A percentile compares a stretch with the other conserved stretches of the same genome.
Conservation (phyloP, 1,140 invertebrate genomes). For the Papilio xuthus region DNA sequence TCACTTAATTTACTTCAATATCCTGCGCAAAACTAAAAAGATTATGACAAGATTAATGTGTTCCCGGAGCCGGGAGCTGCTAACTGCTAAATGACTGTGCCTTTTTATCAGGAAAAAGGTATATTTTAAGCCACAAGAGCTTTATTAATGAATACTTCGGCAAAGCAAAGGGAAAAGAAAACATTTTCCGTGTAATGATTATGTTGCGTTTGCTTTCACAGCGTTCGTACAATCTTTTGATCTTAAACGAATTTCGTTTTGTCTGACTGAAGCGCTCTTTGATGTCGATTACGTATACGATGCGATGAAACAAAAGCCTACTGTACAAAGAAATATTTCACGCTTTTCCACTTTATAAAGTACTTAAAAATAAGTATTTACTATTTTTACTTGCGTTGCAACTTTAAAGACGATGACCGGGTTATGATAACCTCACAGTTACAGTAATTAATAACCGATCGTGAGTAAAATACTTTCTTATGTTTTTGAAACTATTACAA, state of each 20-base stretch:
- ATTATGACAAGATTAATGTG: background rate
- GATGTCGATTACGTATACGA: background rate
- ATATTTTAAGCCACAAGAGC: conserved; percentile 10
- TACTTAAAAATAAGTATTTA: background rate
- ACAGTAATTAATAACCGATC: no score
- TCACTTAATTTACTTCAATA: background rate
- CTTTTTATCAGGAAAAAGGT: background rate
- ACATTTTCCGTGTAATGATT: conserved; percentile 7
- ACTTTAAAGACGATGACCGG: background rate
- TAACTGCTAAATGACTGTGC: background rate
- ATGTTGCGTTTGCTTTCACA: background rate
- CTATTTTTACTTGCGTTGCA: background rate
- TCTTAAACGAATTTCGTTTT: background rate
- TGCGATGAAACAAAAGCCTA: background rate
- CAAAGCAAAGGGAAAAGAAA: background rate
- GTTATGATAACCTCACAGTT: no score
- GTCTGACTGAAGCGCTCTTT: background rate
- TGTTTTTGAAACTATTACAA: no score
- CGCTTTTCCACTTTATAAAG: conserved; percentile 4
- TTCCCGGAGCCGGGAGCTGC: background rate
- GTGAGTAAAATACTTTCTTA: no score
- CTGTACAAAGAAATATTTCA: background rate
- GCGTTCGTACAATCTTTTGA: conserved; percentile 1
- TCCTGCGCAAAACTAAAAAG: background rate
- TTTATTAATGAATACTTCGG: conserved; percentile 4